A percentile compares a stretch with the other conserved stretches of the same genome.
Evolutionary conservation across 2,888 invertebrate genomes (phyloP).

Genomic region (Epinotia bilunana): DNA sequence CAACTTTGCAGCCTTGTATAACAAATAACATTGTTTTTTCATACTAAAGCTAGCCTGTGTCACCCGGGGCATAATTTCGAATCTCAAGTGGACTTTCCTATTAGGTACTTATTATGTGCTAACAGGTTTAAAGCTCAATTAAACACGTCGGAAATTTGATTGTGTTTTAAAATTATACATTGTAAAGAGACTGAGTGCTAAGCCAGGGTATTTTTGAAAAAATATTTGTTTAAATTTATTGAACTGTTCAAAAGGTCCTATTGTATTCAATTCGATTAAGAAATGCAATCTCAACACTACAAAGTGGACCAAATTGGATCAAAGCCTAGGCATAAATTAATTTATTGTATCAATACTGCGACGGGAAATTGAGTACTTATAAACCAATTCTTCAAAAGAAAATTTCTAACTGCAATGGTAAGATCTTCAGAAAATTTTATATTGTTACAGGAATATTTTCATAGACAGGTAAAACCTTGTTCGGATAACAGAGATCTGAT

Average conservation of each 20-base stretch:
- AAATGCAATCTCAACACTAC: background rate
- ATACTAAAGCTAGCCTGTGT: too few relatives aligned
- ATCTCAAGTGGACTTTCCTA: too few relatives aligned
- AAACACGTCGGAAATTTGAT: too few relatives aligned
- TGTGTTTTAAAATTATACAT: too few relatives aligned
- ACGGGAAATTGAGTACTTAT: constrained; percentile 16
- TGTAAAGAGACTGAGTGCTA: too few relatives aligned
- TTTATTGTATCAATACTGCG: constrained; percentile 9
- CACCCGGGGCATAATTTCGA: too few relatives aligned
- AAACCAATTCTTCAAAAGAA: constrained; percentile 50
- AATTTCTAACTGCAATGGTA: constrained; percentile 50
- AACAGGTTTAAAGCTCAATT: too few relatives aligned
- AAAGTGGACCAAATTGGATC: background rate
- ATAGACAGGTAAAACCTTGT: constrained; percentile 58
- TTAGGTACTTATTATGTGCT: too few relatives aligned
- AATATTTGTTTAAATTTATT: too few relatives aligned
- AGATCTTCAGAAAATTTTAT: constrained; percentile 54
- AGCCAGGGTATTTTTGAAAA: too few relatives aligned
- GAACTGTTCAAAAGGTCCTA: background rate
- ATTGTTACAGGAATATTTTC: constrained; percentile 57
- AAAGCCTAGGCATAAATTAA: constrained; percentile 16
- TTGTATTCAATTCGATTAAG: background rate
- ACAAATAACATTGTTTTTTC: too few relatives aligned
- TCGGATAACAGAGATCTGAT: constrained; percentile 50
- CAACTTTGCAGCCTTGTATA: too few relatives aligned